Evolutionary conservation across 2,113 vertebrate genomes (phyloP), one percentile per base, ranked within the genome.

Genomic region (Hipposideros armiger): DNA sequence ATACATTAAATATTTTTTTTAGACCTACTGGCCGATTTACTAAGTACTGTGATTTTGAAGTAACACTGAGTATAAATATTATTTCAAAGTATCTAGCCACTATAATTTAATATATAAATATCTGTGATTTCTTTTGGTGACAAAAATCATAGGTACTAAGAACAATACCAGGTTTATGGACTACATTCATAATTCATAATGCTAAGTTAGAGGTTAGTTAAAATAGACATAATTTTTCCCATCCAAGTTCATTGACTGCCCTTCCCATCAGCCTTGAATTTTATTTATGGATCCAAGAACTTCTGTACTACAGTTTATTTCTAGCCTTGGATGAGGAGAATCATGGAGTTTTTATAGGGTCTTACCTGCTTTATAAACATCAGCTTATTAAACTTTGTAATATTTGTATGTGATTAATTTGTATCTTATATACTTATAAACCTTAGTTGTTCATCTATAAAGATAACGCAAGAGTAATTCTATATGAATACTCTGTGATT

Each of bases 71-170:
- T 54, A 20, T 83, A 94, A 76, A 24, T 80, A 42, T 15, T 69
- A 67, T 78, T 92, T 94, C 50, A 81, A 62, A 45, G 74, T 84
- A 80, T 54, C 45, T 94, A 95, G 85, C 26, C 60, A 81, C 60
- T 76, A 5, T 85, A 77, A 80, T 47, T 85, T 73, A 69, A 54
- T 88, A 91, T 81, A 73, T 92, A 82, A 45, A 82, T 88, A 70
- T 92, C 42, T 90, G 28, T 87, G 78, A 32, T 90, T 92, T 81
- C 20, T 86, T 87, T n/a, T 83, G 54, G 70, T 94, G 64, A 40
- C 56, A 78, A 24, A 92, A 89, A 50, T 91, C 60, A 87, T 30
- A 52, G 30, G 30, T 67, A 67, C 77, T 85, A 16, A 16, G 67
- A 52, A 16, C 85, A 50, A 80, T 73, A 60, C n/a, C 80, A 90